Conservation (phyloP, 2,113 vertebrate genomes). For the Accipiter cooperii region DNA sequence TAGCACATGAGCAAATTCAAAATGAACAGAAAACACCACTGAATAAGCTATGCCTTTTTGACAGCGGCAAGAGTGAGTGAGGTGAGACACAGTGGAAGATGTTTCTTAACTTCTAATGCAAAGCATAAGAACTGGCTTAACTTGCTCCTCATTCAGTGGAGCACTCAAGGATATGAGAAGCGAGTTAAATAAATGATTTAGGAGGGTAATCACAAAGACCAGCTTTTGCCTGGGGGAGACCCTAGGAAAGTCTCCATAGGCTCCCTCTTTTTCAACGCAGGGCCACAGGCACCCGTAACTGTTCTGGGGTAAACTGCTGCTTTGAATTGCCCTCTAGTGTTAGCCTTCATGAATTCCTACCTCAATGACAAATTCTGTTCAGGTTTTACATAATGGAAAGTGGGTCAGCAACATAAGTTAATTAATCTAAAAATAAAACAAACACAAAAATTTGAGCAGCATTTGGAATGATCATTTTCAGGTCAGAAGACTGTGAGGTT, state of each 20-base stretch:
- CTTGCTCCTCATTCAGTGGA: neutral
- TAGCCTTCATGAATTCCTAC: conserved; percentile 24
- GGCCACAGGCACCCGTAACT: neutral
- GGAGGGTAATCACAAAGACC: neutral
- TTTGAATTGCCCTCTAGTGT: conserved; percentile 64
- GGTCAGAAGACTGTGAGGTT: neutral
- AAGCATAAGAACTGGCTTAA: neutral
- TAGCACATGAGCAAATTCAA: neutral
- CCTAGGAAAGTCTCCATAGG: neutral
- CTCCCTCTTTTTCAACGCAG: neutral
- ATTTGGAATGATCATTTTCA: neutral
- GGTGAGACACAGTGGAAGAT: neutral
- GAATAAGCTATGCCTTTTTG: neutral
- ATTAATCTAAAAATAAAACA: neutral
- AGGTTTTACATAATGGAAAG: conserved; percentile 32
- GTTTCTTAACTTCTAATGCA: neutral
- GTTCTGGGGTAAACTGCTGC: neutral
- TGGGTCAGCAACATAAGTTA: conserved; percentile 25
- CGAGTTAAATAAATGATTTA: neutral
- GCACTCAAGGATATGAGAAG: neutral
- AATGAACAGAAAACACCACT: neutral
- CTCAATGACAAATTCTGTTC: conserved; percentile 11
- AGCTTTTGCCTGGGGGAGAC: neutral
- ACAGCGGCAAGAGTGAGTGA: neutral
- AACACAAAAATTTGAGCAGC: neutral